Percentiles rank a stretch among this genome's conserved stretches.
Conservation (phyloP, 2,797 vertebrate genomes). For the Rhabdophis nuchalis region DNA sequence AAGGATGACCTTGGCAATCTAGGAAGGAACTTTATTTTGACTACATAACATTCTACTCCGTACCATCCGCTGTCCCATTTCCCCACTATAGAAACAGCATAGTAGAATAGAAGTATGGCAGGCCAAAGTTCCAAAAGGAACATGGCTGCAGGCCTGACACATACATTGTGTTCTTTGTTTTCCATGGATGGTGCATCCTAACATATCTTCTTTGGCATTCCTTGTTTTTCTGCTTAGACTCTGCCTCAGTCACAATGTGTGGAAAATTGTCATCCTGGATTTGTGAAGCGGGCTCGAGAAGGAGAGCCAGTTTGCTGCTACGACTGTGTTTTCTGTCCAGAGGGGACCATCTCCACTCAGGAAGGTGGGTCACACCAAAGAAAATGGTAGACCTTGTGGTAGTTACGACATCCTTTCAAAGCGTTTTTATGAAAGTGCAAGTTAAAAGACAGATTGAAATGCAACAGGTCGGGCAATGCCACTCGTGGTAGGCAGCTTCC, state of each 20-base stretch:
- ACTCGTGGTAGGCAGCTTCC: too few species aligned
- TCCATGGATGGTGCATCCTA: not conserved
- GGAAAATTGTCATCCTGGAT: not conserved
- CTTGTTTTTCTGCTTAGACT: not conserved
- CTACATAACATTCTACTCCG: too few species aligned
- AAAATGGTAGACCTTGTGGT: not conserved
- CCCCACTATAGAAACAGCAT: too few species aligned
- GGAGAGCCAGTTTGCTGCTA: not conserved
- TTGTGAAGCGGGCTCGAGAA: not conserved
- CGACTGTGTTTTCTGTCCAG: not conserved
- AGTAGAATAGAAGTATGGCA: too few species aligned
- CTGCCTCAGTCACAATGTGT: not conserved
- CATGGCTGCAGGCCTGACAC: too few species aligned
- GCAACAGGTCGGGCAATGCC: too few species aligned
- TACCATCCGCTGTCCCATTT: too few species aligned
- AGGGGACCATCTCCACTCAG: not conserved
- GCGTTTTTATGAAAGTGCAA: not conserved
- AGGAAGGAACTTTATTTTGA: too few species aligned
- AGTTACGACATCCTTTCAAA: too few species aligned
- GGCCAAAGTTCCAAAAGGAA: too few species aligned
- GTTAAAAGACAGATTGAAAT: too few species aligned
- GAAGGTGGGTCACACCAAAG: not conserved
- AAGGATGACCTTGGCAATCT: too few species aligned
- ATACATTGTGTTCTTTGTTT: not conserved
- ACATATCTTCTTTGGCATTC: not conserved